Evolutionary conservation across 2,797 vertebrate genomes (phyloP).

Genomic region (Tolypeutes matacus): DNA sequence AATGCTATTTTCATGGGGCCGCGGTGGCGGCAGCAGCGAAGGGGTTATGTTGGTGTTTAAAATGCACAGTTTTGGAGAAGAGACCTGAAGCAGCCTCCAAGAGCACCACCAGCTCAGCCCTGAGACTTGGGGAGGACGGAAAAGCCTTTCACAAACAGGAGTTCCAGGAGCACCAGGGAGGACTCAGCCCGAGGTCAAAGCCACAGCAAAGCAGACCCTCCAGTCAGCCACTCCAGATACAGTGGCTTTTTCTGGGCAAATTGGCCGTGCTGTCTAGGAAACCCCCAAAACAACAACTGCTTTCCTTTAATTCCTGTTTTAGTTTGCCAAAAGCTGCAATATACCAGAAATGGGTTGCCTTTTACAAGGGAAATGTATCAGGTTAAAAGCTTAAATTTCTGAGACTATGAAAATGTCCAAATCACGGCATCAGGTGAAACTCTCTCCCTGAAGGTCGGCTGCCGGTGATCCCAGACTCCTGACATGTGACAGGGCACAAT

Average conservation of each 20-base stretch:
- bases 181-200: constrained; percentile 26
- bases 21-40: background rate
- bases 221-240: background rate
- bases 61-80: constrained; percentile 55
- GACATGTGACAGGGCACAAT: too few species aligned
- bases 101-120: constrained; percentile 57
- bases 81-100: constrained; percentile 19
- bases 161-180: background rate
- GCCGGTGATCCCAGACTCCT: too few species aligned
- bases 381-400: too few species aligned
- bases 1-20: constrained; percentile 63
- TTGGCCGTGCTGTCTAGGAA: constrained; percentile 46
- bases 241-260: background rate
- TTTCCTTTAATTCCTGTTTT: background rate
- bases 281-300: constrained; percentile 29
- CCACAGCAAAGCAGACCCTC: background rate
- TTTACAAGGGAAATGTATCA: too few species aligned
- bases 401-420: too few species aligned
- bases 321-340: too few species aligned
- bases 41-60: constrained; percentile 13
- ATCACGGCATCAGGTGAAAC: too few species aligned
- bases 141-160: constrained; percentile 41
- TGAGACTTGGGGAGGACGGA: background rate
- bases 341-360: too few species aligned
- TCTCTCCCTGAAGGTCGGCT: too few species aligned